Base-by-base conservation (phyloP, 2,113 vertebrate genomes). In the Tichodroma muraria region DNA sequence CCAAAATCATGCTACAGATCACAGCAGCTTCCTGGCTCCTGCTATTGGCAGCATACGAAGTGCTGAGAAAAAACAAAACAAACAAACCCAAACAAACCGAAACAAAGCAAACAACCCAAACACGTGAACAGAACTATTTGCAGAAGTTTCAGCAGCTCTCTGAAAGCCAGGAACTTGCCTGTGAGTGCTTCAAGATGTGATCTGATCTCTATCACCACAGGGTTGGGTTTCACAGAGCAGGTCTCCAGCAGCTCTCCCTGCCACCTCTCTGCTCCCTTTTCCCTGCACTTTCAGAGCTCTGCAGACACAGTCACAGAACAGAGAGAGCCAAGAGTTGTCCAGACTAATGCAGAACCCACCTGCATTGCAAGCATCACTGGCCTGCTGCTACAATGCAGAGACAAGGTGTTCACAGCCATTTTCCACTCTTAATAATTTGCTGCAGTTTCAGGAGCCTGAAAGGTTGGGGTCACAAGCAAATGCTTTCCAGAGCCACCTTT, bases 321-420 rank as follows among this genome's bases (percentile, higher is more conserved):
- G 47, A 27, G 25, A 42, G 6, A 40, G 61, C n/a, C 52, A 50
- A 9, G 52, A 38, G 20, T 0, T 27, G 13, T 9, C 47, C 35
- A 10, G 25, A 7, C 15, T 40, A 2, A 11, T 10, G 61, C 1
- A 77, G 85, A 64, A 11, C 27, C 47, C 33, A 47, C 35, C 27
- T 47, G 56, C 69, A 44, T 3, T 42, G 40, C 7, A 5, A 14
- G 73, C 35, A 44, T 20, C 42, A 4, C 24, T 27, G 18, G 13
- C 30, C 23, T 82, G 25, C 52, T 81, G 47, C 66, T 63, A 6
- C 13, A 11, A 11, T 8, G 6, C 42, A 66, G 11, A 70, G 28
- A 35, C 15, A 59, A 63, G 28, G 14, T n/a, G 13, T 4, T 57
- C 61, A 33, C 0, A 1, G 21, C 4, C 18, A 1, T 31, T 70